These are phyloP conservation scores for Mythimna vitellina DNA, from an alignment of 2,888 invertebrate genomes.

Conservation along the genomic window DNA sequence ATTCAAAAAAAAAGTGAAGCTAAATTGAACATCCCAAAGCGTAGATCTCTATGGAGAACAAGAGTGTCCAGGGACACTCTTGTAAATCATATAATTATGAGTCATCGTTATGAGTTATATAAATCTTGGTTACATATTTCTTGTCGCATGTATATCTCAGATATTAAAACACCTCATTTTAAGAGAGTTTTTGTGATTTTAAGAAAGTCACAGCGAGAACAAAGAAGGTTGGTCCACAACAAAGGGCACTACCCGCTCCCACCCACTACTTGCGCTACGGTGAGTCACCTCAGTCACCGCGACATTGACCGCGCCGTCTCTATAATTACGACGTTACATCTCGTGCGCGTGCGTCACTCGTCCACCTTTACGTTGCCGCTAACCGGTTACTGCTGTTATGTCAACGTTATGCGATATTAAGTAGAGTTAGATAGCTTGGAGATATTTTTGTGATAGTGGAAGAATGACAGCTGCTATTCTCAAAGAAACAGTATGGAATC, in stretches of 20 bases:
- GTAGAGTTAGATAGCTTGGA: slow-evolving; percentile 6
- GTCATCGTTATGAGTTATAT: too few species aligned
- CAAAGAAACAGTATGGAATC: background rate
- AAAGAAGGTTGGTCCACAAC: background rate
- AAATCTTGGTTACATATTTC: too few species aligned
- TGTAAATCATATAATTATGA: too few species aligned
- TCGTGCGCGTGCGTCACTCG: slow-evolving; percentile 69
- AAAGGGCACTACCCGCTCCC: slow-evolving; percentile 42
- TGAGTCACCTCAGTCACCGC: slow-evolving; percentile 75
- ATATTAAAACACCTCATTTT: too few species aligned
- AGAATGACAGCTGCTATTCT: slow-evolving; percentile 11
- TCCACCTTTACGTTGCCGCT: slow-evolving; percentile 44
- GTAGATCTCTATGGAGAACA: too few species aligned
- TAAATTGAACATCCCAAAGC: too few species aligned
- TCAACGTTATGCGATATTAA: slow-evolving; percentile 37
- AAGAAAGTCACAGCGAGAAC: background rate
- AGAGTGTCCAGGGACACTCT: too few species aligned
- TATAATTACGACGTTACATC: slow-evolving; percentile 71
- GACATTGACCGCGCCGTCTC: slow-evolving; percentile 80
- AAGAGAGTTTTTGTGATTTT: too few species aligned
- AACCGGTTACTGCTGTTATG: slow-evolving; percentile 60
- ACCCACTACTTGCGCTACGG: slow-evolving; percentile 49
- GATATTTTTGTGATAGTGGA: slow-evolving; percentile 9
- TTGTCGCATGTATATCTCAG: too few species aligned
- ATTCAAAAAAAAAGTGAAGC: too few species aligned